Evolutionary conservation across 2,888 invertebrate species (phyloP).

Genomic region (Hybos culiciformis): DNA sequence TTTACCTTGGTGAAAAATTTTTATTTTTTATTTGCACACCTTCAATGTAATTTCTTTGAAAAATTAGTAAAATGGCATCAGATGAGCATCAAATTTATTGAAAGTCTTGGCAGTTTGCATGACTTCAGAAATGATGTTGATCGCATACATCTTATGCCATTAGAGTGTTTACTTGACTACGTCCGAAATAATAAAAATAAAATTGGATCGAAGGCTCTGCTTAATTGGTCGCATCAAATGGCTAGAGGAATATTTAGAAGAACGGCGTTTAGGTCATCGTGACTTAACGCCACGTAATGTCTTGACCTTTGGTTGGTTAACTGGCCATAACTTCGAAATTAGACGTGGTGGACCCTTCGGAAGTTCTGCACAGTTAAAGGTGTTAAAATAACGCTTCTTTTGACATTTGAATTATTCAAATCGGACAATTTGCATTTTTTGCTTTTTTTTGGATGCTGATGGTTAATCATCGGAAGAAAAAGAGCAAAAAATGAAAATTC

Average conservation of each 20-base stretch:
- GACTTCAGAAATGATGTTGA: constrained; percentile 95
- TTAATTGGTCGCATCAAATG: constrained; percentile 97
- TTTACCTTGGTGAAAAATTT: too few relatives aligned
- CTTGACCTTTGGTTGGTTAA: too few relatives aligned
- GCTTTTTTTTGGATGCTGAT: too few relatives aligned
- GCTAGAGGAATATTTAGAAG: constrained; percentile 92
- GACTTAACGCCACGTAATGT: constrained; percentile 96
- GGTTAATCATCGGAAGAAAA: too few relatives aligned
- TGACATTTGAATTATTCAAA: too few relatives aligned
- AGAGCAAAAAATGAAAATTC: too few relatives aligned
- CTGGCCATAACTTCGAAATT: too few relatives aligned
- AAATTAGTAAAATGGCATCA: constrained; percentile 96
- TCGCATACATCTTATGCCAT: constrained; percentile 95
- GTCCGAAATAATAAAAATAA: constrained; percentile 82
- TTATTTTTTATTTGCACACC: too few relatives aligned
- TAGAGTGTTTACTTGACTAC: constrained; percentile 90
- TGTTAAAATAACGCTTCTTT: too few relatives aligned
- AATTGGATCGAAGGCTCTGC: constrained; percentile 84
- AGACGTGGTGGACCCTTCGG: too few relatives aligned
- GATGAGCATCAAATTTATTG: constrained; percentile 90
- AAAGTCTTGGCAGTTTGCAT: constrained; percentile 90
- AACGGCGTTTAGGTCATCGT: constrained; percentile 84
- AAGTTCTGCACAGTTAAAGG: too few relatives aligned
- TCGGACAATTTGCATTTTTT: too few relatives aligned
- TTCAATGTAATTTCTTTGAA: constrained; percentile 88